Conservation (phyloP, 2,113 vertebrate species). For the Cryptomyrus ogoouensis region DNA sequence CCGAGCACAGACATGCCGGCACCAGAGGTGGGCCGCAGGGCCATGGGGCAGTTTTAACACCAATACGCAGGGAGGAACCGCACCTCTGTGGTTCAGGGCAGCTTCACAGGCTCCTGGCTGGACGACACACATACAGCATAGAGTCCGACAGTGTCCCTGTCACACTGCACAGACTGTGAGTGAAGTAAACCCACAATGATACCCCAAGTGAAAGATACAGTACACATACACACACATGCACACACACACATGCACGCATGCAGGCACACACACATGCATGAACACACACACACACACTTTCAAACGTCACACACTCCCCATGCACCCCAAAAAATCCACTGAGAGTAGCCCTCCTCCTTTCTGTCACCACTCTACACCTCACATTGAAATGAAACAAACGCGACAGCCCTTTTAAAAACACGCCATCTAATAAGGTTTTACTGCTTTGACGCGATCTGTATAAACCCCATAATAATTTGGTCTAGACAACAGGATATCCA, state of each 20-base stretch:
- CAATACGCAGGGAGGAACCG: background rate
- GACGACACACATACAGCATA: background rate
- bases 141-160: background rate
- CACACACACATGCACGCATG: too few species aligned
- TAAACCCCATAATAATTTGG: slow-evolving; percentile 50
- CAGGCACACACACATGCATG: background rate
- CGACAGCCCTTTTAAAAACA: slow-evolving; percentile 54
- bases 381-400: slow-evolving; percentile 52
- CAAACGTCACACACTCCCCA: background rate
- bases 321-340: background rate
- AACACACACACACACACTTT: background rate
- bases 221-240: too few species aligned
- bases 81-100: background rate
- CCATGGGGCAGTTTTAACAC: background rate
- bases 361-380: slow-evolving; percentile 23
- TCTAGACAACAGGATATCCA: slow-evolving; percentile 63
- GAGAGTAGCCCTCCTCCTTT: background rate
- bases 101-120: background rate
- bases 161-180: background rate
- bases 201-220: background rate
- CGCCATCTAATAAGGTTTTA: slow-evolving; percentile 55
- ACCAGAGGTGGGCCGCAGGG: background rate
- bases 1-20: slow-evolving; percentile 9
- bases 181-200: background rate
- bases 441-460: slow-evolving; percentile 48